phyloP scores from a whole-genome alignment of 1,140 invertebrate species.

The Pogonomyrmex barbatus region DNA sequence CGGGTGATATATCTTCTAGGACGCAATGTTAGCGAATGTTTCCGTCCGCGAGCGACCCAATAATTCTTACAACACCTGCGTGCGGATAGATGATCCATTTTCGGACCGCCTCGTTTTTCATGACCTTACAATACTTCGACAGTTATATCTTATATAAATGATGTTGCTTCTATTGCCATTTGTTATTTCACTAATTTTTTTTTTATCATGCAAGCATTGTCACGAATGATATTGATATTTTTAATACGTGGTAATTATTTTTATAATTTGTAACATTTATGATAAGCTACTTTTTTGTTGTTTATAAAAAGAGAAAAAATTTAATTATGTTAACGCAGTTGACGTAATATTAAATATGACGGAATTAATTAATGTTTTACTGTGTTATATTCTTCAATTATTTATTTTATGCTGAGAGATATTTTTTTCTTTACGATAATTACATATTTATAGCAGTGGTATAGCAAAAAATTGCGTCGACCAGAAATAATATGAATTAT shows the following conservation, averaged over 20 bases:
- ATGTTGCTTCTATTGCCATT: background rate
- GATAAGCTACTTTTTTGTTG: background rate
- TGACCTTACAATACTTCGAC: background rate
- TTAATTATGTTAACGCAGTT: background rate
- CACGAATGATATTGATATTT: background rate
- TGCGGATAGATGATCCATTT: constrained; percentile 23
- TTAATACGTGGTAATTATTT: constrained; percentile 2
- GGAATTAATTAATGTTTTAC: background rate
- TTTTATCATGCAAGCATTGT: background rate
- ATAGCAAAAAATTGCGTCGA: constrained; percentile 13
- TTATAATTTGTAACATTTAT: background rate
- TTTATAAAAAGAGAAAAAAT: background rate
- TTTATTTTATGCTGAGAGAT: background rate
- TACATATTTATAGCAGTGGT: background rate
- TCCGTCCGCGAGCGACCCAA: constrained; percentile 25
- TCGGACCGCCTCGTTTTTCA: background rate
- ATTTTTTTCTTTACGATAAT: background rate
- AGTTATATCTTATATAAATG: background rate
- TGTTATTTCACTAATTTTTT: background rate
- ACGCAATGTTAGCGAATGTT: constrained; percentile 53
- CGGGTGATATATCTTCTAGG: constrained; percentile 23
- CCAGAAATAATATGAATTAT: constrained; percentile 49
- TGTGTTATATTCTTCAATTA: background rate
- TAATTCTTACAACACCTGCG: constrained; percentile 54
- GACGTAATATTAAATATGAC: background rate